phyloP scores from a whole-genome alignment of 1,140 invertebrate genomes.

The Drosophila suzukii region DNA sequence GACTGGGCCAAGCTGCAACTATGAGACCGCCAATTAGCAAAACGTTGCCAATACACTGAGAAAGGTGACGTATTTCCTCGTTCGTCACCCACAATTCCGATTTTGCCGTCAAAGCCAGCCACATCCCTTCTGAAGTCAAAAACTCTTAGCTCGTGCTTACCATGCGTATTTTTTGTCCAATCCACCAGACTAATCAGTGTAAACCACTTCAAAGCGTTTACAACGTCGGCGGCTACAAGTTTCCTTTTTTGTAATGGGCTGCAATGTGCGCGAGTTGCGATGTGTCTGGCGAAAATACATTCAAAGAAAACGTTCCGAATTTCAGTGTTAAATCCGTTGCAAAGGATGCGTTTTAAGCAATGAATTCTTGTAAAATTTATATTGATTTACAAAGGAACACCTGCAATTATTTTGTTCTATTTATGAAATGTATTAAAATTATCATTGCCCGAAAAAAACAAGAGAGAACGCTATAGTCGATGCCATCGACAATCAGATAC shows the following conservation, averaged over 20 bases:
- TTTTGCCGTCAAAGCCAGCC: conserved; percentile 8
- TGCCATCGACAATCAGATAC: no score
- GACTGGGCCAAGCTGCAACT: conserved; percentile 51
- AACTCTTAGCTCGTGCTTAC: conserved; percentile 14
- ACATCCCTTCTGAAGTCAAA: conserved; percentile 5
- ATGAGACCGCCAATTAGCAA: conserved; percentile 73
- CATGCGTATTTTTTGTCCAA: conserved; percentile 52
- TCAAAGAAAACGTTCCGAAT: no score
- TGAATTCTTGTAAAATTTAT: no score
- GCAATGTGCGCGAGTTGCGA: conserved; percentile 50
- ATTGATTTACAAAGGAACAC: no score
- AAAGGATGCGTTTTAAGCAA: no score
- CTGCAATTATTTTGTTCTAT: no score
- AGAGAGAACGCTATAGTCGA: no score
- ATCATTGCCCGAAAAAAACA: no score
- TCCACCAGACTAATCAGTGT: conserved; percentile 66
- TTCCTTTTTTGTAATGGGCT: conserved; percentile 56
- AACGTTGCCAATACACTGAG: conserved; percentile 66
- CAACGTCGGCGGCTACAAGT: conserved; percentile 21
- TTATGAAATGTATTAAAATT: no score
- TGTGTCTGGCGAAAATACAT: conserved; percentile 45
- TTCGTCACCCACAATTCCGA: background rate
- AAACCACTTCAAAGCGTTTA: conserved; percentile 70
- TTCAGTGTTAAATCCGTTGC: no score
- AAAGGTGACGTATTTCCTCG: conserved; percentile 14